Evolutionary conservation across 2,888 invertebrate species (phyloP).

Genomic region (Tenthredo scrophulariae): DNA sequence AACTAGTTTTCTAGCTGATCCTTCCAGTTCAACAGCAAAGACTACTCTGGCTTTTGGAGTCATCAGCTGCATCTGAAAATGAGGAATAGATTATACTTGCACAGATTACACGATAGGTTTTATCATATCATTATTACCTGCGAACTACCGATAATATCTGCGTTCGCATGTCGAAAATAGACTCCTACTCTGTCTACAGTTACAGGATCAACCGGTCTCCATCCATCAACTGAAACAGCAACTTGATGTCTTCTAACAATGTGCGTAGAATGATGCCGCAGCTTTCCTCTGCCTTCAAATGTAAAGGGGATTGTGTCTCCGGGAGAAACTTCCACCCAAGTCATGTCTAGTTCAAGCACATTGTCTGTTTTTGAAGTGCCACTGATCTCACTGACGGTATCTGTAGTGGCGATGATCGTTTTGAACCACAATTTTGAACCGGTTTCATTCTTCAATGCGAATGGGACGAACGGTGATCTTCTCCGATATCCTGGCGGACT

Average conservation of each 20-base stretch:
- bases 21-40: constrained; percentile 94
- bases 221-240: constrained; percentile 93
- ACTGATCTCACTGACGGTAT: constrained; percentile 76
- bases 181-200: constrained; percentile 97
- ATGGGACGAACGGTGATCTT: constrained; percentile 96
- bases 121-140: constrained; percentile 60
- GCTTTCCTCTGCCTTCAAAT: constrained; percentile 88
- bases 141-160: constrained; percentile 66
- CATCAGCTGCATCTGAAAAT: constrained; percentile 62
- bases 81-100: constrained; percentile 21
- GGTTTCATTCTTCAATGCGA: constrained; percentile 94
- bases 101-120: constrained; percentile 14
- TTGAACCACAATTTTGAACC: constrained; percentile 93
- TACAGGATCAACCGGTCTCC: constrained; percentile 92
- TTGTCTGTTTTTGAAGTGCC: constrained; percentile 73
- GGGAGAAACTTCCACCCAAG: constrained; percentile 87
- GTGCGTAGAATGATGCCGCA: constrained; percentile 87
- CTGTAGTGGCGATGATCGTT: constrained; percentile 87
- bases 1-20: constrained; percentile 95
- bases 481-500: constrained; percentile 85
- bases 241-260: constrained; percentile 92
- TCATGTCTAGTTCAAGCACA: constrained; percentile 76
- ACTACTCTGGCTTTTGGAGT: constrained; percentile 87
- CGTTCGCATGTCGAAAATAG: constrained; percentile 88
- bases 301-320: constrained; percentile 92